These are phyloP conservation scores for Hydrozoanthus gracilis DNA, from an alignment of 92 coral and sea anemone species.

Conservation along the genomic window DNA sequence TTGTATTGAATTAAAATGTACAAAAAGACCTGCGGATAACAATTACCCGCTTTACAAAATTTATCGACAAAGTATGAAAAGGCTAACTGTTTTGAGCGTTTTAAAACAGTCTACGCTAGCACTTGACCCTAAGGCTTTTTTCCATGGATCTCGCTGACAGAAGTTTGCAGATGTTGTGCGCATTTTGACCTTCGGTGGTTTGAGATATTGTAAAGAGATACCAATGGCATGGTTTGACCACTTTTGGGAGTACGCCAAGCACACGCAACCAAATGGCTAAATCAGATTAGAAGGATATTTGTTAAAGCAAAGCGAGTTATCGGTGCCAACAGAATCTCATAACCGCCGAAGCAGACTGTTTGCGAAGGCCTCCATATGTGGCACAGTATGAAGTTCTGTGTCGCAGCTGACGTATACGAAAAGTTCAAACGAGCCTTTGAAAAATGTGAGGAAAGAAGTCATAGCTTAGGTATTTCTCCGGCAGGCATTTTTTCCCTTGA, in stretches of 20 bases:
- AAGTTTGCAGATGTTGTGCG: slow-evolving; percentile 4
- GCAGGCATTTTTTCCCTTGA: too few relatives aligned
- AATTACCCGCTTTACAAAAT: too few relatives aligned
- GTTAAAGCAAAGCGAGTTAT: slow-evolving; percentile 19
- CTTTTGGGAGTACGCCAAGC: slow-evolving; percentile 29
- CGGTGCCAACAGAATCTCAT: slow-evolving; percentile 18
- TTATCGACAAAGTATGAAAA: too few relatives aligned
- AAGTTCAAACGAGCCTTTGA: neutral
- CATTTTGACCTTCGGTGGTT: neutral
- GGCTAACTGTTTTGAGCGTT: neutral
- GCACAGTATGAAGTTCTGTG: neutral
- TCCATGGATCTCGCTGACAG: slow-evolving; percentile 15
- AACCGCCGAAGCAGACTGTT: slow-evolving; percentile 4
- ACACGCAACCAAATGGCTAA: slow-evolving; percentile 29
- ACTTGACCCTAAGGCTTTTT: slow-evolving; percentile 15
- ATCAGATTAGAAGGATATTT: slow-evolving; percentile 30
- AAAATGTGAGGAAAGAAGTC: neutral
- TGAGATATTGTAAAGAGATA: neutral
- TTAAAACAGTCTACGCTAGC: neutral
- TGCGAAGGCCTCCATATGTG: neutral
- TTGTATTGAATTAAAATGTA: neutral
- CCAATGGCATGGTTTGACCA: slow-evolving; percentile 9
- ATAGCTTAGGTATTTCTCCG: too few relatives aligned
- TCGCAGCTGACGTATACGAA: too few relatives aligned
- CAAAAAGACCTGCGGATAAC: too few relatives aligned